These are phyloP conservation scores for Ophthalmolycus amberensis DNA, from an alignment of 2,113 vertebrate genomes.

Conservation along the genomic window DNA sequence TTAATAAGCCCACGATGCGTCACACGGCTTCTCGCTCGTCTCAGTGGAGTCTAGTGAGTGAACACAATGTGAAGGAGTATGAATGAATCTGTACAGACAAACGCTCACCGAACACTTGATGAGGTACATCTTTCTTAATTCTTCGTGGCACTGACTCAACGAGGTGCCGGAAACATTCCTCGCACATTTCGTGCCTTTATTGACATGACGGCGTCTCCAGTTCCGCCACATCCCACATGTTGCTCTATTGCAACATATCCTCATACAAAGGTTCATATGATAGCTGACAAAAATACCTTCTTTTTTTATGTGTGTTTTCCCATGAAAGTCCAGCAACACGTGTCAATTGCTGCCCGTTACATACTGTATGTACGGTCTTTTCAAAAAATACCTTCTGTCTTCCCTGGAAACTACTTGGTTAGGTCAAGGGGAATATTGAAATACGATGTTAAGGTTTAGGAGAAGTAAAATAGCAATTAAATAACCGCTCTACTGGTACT, in stretches of 20 bases:
- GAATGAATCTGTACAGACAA: slow-evolving; percentile 1
- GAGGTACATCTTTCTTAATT: background rate
- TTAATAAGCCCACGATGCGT: background rate
- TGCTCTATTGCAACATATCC: background rate
- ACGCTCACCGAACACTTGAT: background rate
- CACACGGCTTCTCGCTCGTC: background rate
- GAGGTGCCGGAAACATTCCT: background rate
- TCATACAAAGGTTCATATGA: background rate
- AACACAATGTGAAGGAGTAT: background rate
- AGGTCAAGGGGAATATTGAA: too few species aligned
- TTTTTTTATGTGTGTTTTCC: too few species aligned
- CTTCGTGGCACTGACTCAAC: background rate
- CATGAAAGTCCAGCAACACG: too few species aligned
- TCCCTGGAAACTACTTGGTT: too few species aligned
- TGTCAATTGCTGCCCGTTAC: too few species aligned
- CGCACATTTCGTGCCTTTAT: too few species aligned
- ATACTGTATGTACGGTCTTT: too few species aligned
- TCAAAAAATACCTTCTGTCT: too few species aligned
- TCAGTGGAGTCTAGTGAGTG: background rate
- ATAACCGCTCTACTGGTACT: background rate
- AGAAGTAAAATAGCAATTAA: background rate
- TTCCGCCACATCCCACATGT: too few species aligned
- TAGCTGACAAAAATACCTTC: background rate
- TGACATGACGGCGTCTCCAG: too few species aligned
- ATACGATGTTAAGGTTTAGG: too few species aligned